Percentiles rank a stretch among this genome's conserved stretches.
phyloP scores from a whole-genome alignment of 2,888 invertebrate genomes.

The Orchesellides sinensis region DNA sequence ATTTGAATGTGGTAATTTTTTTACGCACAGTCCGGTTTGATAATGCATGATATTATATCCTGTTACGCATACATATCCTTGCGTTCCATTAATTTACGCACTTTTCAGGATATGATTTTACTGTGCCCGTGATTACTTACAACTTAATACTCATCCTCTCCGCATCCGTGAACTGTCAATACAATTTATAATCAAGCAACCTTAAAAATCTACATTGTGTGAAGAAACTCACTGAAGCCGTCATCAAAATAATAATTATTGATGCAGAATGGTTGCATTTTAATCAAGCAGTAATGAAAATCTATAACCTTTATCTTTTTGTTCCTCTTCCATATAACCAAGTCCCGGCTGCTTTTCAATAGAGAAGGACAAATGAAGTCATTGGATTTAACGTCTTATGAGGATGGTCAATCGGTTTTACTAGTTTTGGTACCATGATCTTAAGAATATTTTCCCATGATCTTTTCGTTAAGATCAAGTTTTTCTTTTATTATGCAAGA shows the following conservation, averaged over 20 bases:
- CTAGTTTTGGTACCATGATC: not conserved
- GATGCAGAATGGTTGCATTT: not conserved
- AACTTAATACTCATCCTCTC: no score
- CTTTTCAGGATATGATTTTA: no score
- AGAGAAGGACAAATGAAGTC: conserved; percentile 9
- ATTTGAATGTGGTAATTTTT: no score
- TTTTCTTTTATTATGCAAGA: conserved; percentile 1
- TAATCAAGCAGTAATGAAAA: no score
- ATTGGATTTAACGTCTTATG: not conserved
- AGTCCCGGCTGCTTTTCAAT: no score
- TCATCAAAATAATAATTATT: conserved; percentile 7
- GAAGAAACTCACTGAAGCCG: not conserved
- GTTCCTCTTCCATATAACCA: no score
- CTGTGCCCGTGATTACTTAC: no score
- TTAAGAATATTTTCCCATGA: conserved; percentile 1
- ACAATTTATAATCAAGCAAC: not conserved
- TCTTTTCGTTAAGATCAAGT: conserved; percentile 16
- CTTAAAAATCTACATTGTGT: not conserved
- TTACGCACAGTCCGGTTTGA: no score
- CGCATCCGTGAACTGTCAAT: not conserved
- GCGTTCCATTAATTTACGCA: no score
- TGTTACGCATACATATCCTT: no score
- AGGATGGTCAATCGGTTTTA: not conserved
- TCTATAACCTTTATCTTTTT: no score
- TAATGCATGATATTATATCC: no score